These are phyloP conservation scores for Chamaetylas fuelleborni DNA, from an alignment of 2,113 vertebrate species.

Conservation along the genomic window DNA sequence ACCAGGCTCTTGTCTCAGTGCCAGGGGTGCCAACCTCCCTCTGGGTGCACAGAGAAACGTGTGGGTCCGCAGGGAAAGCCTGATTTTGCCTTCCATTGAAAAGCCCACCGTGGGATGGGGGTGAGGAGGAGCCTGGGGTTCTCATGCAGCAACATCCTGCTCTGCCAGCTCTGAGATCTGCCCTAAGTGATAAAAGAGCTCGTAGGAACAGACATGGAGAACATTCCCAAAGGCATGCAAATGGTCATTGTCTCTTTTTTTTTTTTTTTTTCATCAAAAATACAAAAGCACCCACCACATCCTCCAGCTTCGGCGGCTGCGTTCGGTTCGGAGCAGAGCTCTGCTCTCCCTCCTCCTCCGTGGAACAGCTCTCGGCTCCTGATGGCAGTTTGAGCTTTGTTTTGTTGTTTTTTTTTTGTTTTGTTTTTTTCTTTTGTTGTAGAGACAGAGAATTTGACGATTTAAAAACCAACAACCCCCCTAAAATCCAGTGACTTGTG, in stretches of 20 bases:
- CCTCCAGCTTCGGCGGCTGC: neutral
- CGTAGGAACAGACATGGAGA: slow-evolving; percentile 26
- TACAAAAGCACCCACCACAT: slow-evolving; percentile 66
- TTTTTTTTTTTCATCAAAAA: slow-evolving; percentile 54
- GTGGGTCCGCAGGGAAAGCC: neutral
- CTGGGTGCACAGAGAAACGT: neutral
- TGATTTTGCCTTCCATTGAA: neutral
- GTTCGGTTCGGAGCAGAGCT: neutral
- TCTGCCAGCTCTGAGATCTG: slow-evolving; percentile 9
- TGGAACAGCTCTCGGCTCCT: slow-evolving; percentile 20
- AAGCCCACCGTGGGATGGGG: neutral
- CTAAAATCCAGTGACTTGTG: neutral
- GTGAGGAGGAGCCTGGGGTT: neutral
- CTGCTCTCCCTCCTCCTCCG: neutral
- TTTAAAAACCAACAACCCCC: slow-evolving; percentile 53
- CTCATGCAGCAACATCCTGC: slow-evolving; percentile 41
- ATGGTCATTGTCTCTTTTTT: slow-evolving; percentile 35
- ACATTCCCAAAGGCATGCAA: slow-evolving; percentile 66
- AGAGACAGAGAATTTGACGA: neutral
- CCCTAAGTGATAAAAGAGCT: slow-evolving; percentile 31
- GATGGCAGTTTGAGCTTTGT: slow-evolving; percentile 53
- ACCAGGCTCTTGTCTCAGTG: neutral
- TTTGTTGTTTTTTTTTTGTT: neutral
- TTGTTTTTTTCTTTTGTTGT: neutral
- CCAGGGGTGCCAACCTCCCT: neutral